Base-by-base conservation (phyloP, 2,113 vertebrate genomes). In the Coreoperca whiteheadi region DNA sequence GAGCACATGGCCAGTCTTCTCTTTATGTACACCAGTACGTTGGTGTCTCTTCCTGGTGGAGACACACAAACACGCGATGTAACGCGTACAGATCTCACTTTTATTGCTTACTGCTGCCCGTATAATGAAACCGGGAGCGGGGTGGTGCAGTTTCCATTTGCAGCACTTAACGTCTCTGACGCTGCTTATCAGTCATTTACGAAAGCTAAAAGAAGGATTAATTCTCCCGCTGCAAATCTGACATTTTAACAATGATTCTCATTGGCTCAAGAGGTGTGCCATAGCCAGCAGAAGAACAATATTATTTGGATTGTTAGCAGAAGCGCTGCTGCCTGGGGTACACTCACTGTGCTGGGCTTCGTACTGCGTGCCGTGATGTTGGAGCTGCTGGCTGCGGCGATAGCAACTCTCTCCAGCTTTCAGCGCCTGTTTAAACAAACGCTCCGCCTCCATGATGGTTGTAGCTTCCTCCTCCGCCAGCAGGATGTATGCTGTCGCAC, bases 1-100 rank as follows among this genome's bases (percentile, higher is more conserved):
- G 98, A 97, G 95, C 98, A 99, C 98, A 99, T 99, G 84, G 98
- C 97, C 93, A 99, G 95, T 76, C 98, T 97, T 85, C 98, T 96
- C 93, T 99, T 99, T 95, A 99, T 97, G 94, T 99, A 99, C 83
- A 99, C 98, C 93, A 99, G 94, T 41, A 99, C 98, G 71, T 99
- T 99, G 84, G 98, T 99, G 94, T 99, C 98, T 92, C 98, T 95
- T 96, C 98, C 98, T 99, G 89, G 70, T 7, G 82, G 76, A 79
- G 57, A 88, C 32, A 83, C n/a, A 63, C 18, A 82, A 32, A 51
- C 63, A 72, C 43, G 60, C 3, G 1, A 34, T 28, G 37, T 50
- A 20, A 57, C 61, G 77, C 67, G 79, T 6, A 32, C 34, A 11
- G 7, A 39, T 23, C n/a, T n/a, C 3, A 37, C 23, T 23, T 21